A percentile compares a stretch with the other conserved stretches of the same genome.
Evolutionary conservation across 2,888 invertebrate species (phyloP).

Genomic region (Rhabditoides inermis): DNA sequence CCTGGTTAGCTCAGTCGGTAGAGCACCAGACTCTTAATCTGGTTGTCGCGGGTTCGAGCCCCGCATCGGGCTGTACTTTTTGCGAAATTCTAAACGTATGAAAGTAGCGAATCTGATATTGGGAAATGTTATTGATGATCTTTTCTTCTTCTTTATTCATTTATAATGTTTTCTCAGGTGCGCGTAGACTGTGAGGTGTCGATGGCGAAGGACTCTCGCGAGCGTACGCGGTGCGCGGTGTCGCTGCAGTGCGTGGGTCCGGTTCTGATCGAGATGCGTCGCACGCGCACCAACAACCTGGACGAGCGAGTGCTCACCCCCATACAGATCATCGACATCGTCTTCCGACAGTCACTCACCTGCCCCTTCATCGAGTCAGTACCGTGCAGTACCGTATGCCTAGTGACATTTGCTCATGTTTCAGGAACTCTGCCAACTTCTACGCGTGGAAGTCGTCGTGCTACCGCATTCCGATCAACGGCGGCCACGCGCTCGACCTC

Average conservation of each 20-base stretch:
- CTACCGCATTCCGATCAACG: constrained; percentile 28
- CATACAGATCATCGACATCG: constrained; percentile 53
- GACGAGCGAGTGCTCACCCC: constrained; percentile 41
- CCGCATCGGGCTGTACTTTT: constrained; percentile 46
- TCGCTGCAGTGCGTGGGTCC: constrained; percentile 37
- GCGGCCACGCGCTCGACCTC: constrained; percentile 32
- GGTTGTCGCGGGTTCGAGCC: constrained; percentile 45
- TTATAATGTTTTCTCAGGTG: constrained; percentile 8
- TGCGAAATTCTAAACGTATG: too few relatives aligned
- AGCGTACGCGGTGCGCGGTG: constrained; percentile 32
- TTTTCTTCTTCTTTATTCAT: neutral
- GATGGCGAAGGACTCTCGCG: constrained; percentile 34
- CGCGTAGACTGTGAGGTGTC: constrained; percentile 32
- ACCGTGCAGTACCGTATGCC: neutral
- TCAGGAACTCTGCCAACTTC: constrained; percentile 34
- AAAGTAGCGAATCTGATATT: neutral
- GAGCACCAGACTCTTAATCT: constrained; percentile 50
- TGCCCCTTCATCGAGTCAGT: constrained; percentile 39
- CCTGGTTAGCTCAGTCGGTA: constrained; percentile 48
- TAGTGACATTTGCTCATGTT: neutral
- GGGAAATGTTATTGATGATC: neutral
- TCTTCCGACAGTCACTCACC: constrained; percentile 43
- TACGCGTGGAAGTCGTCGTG: constrained; percentile 44
- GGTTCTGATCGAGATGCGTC: constrained; percentile 35
- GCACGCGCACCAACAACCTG: constrained; percentile 32